Base-by-base conservation (phyloP, 1,140 invertebrate species). In the Trissolcus basalis region DNA sequence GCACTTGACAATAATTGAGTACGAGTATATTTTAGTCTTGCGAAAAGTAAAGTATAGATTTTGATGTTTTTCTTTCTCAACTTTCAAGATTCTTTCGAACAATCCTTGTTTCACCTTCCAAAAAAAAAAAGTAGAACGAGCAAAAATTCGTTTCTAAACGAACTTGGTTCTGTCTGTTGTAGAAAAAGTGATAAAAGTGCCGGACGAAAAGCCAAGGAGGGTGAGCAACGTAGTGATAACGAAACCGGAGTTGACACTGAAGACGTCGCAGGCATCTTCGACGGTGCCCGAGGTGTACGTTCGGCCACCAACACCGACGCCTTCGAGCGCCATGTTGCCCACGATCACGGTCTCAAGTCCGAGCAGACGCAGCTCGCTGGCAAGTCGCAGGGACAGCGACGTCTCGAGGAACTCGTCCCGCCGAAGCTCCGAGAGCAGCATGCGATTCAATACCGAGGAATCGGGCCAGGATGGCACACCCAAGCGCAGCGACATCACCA, bases 231-330 rank as follows among this genome's bases (percentile, higher is more conserved):
- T 67, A 9, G 14, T 45, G 1, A 44, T 56, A 5, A 61, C 50
- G 4, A 67, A 74, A 13, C 51, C 70, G 7, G 49, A 73, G 8
- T 6, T 58, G 6, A 44, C 51, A 2, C 0, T 13, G 15, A 70
- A 43, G 27, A 12, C 13, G 16, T 61, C 51, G 16, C 72, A 70
- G 32, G 43, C 78, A 0, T 78, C 68, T 6, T 85, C 85, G 0
- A 84, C 85, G 0, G 84, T 86, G 27, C 85, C 87, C 10, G 85
- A 86, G 55, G 86, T 88, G 1, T 86, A 87, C 27, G 86, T 88
- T 1, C 76, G 86, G 39, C 87, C 87, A 12, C 87, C 86, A 0
- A 88, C 86, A 6, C 86, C 86, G 6, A 87, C 85, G 0, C 85
- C 87, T 4, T 83, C 85, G n/a, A 67, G 78, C 0, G 80, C 67